Evolutionary conservation across 2,888 invertebrate species (phyloP).

Genomic region (Brachyptera risi): DNA sequence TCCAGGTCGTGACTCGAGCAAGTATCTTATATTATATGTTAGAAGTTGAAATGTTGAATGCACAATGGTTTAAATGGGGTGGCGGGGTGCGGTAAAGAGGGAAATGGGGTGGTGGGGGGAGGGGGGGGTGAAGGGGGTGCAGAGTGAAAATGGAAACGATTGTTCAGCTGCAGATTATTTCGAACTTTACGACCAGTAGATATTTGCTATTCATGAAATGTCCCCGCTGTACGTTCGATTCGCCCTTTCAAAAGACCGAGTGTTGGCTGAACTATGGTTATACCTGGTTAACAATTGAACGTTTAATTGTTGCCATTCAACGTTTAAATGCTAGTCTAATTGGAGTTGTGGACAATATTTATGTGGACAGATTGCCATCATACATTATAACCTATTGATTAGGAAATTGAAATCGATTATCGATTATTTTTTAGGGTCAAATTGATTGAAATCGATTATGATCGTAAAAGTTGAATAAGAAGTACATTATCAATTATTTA

Average conservation of each 20-base stretch:
- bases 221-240: not conserved
- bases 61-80: constrained; percentile 6
- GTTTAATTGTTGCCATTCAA: constrained; percentile 13
- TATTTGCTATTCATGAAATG: constrained; percentile 16
- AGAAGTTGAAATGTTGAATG: not conserved
- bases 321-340: no score
- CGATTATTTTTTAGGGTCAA: no score
- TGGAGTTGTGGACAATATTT: no score
- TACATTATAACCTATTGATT: no score
- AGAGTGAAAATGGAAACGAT: not conserved
- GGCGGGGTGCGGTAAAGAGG: not conserved
- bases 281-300: not conserved
- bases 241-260: not conserved
- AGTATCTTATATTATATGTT: not conserved
- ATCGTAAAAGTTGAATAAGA: no score
- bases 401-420: no score
- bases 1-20: not conserved
- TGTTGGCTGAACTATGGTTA: not conserved
- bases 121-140: not conserved
- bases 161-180: constrained; percentile 1
- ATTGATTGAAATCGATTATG: no score
- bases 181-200: constrained; percentile 6
- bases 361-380: no score
- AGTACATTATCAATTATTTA: no score
- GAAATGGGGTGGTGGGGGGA: not conserved